Evolutionary conservation across 2,888 invertebrate genomes (phyloP).

Genomic region (Sipunculus nudus): DNA sequence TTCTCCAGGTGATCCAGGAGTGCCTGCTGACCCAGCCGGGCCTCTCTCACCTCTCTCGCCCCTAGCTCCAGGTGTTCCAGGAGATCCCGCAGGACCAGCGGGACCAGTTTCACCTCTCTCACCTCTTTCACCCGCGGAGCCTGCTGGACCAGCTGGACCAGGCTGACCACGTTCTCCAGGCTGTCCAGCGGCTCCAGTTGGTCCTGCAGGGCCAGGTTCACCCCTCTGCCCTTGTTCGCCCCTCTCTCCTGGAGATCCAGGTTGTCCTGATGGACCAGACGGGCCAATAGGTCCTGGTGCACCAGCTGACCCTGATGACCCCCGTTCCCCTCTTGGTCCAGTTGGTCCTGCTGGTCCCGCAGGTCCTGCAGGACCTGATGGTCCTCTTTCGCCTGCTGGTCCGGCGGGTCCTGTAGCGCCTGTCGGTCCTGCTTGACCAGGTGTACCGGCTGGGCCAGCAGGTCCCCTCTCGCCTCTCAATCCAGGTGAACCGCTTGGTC

Average conservation of each 20-base stretch:
- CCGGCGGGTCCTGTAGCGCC: background rate
- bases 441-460: constrained; percentile 14
- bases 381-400: constrained; percentile 12
- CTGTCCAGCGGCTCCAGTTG: constrained; percentile 22
- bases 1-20: background rate
- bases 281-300: constrained; percentile 6
- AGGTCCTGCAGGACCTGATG: constrained; percentile 17
- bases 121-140: background rate
- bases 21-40: no score
- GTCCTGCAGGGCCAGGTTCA: constrained; percentile 18
- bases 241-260: constrained; percentile 21
- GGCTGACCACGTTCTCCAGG: constrained; percentile 12
- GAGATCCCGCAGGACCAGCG: background rate
- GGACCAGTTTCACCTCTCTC: background rate
- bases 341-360: constrained; percentile 19
- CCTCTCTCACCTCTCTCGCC: no score
- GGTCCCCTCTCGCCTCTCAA: background rate
- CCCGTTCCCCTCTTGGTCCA: constrained; percentile 13
- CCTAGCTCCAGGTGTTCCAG: no score
- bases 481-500: constrained; percentile 26
- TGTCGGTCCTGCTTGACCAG: constrained; percentile 8
- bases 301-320: constrained; percentile 12
- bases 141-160: constrained; percentile 1
- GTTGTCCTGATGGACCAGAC: constrained; percentile 22
- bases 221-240: constrained; percentile 21